Conservation (phyloP, 2,888 invertebrate genomes). For the Diarsia dahlii region DNA sequence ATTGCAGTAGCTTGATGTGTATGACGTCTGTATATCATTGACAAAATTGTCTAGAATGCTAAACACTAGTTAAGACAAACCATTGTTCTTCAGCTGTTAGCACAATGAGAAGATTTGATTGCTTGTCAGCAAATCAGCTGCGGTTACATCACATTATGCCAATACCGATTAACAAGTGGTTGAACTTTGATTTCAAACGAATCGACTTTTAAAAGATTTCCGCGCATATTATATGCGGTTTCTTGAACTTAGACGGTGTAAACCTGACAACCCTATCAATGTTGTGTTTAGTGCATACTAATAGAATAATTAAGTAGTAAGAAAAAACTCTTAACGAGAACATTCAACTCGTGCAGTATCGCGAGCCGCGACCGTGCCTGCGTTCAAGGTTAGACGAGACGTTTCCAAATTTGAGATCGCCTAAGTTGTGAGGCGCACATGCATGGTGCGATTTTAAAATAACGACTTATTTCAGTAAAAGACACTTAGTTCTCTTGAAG, state of each 20-base stretch:
- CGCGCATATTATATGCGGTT: constrained; percentile 28
- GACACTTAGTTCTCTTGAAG: no score
- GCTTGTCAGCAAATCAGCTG: not conserved
- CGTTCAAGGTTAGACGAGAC: constrained; percentile 65
- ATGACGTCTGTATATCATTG: no score
- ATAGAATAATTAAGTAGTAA: constrained; percentile 72
- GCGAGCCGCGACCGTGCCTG: constrained; percentile 50
- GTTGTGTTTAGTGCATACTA: constrained; percentile 70
- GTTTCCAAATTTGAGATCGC: constrained; percentile 57
- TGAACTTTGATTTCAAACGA: constrained; percentile 28
- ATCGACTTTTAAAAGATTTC: constrained; percentile 23
- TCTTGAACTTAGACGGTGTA: constrained; percentile 30
- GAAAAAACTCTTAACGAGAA: constrained; percentile 67
- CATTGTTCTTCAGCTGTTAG: not conserved
- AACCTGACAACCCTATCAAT: constrained; percentile 58
- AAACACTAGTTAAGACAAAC: not conserved
- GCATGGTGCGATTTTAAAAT: constrained; percentile 32
- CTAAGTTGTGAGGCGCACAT: constrained; percentile 28
- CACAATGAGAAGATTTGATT: constrained; percentile 17
- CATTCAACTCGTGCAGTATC: constrained; percentile 70
- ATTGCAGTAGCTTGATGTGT: no score
- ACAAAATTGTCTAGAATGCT: not conserved
- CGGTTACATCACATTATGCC: constrained; percentile 4
- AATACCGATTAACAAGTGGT: constrained; percentile 24
- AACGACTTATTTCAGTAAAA: no score